Evolutionary conservation across 2,888 invertebrate species (phyloP).

Genomic region (Endomychus coccineus): DNA sequence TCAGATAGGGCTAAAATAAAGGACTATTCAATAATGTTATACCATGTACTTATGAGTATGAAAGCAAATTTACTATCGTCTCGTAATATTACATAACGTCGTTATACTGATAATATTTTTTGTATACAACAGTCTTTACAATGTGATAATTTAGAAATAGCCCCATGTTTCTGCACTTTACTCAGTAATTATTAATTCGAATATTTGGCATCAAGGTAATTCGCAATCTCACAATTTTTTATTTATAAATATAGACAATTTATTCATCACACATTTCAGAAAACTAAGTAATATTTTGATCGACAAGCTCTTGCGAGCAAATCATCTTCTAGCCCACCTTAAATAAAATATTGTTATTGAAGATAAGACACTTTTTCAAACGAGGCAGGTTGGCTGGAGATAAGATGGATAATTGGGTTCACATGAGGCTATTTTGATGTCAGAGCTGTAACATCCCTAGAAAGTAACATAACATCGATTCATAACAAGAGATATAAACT

Average conservation of each 20-base stretch:
- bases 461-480: no score
- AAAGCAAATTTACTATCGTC: slow-evolving; percentile 27
- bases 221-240: slow-evolving; percentile 14
- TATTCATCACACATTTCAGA: slow-evolving; percentile 28
- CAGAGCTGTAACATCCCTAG: no score
- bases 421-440: slow-evolving; percentile 15
- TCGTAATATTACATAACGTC: slow-evolving; percentile 20
- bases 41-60: slow-evolving; percentile 31
- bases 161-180: slow-evolving; percentile 29
- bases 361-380: slow-evolving; percentile 15
- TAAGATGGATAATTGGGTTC: slow-evolving; percentile 6
- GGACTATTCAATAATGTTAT: no score
- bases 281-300: slow-evolving; percentile 28
- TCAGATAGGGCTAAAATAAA: no score
- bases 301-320: slow-evolving; percentile 14
- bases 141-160: slow-evolving; percentile 33
- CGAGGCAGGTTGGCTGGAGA: slow-evolving; percentile 7
- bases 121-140: slow-evolving; percentile 34
- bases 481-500: no score
- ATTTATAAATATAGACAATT: no score
- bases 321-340: background rate
- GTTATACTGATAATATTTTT: slow-evolving; percentile 28
- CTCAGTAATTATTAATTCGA: slow-evolving; percentile 21
- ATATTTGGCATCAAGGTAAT: slow-evolving; percentile 26
- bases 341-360: slow-evolving; percentile 14